Evolutionary conservation across 2,888 invertebrate genomes (phyloP), one percentile per base, ranked within the genome.

Genomic region (Spodoptera picta): DNA sequence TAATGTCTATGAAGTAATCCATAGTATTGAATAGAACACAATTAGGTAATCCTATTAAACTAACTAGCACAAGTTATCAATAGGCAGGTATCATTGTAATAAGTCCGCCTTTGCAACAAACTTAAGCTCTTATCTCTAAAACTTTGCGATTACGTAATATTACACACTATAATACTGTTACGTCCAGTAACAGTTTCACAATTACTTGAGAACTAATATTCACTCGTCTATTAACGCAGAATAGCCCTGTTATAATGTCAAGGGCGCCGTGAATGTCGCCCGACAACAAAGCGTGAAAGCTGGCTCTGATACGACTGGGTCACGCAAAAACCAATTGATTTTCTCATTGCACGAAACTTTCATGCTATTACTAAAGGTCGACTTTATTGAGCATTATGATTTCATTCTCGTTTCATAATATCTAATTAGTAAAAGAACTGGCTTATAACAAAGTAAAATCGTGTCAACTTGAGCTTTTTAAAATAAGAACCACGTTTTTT

Each of bases 211-310:
- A 68, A 64, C 12, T 49, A 52, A 58, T 62, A 48, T 45, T 47
- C 59, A 36, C 27, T 49, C 19, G 45, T 46, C 46, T 60, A 53
- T 48, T 68, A 64, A 50, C 47, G 42, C 49, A 52, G 47, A 70
- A 67, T 65, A 73, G 65, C 60, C 60, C 56, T 60, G 19, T 12
- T 65, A 50, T 61, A 78, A 79, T 79, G 77, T 79, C 79, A 79
- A 79, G 79, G 79, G 44, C 70, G 52, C 50, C 9, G 47, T 59
- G 60, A 75, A 79, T 66, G 65, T 68, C 79, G 62, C 60, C 59
- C 63, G 57, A 43, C 47, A 63, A 60, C 68, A 60, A 65, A 69
- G 53, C 59, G 60, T 65, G 56, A 65, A 67, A 64, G 60, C 55
- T 14, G 23, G 14, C 50, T 45, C 56, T 69, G 60, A 69, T 63